These are phyloP conservation scores for Drosophila meridionalis DNA, from an alignment of 2,888 invertebrate species.

Conservation along the genomic window DNA sequence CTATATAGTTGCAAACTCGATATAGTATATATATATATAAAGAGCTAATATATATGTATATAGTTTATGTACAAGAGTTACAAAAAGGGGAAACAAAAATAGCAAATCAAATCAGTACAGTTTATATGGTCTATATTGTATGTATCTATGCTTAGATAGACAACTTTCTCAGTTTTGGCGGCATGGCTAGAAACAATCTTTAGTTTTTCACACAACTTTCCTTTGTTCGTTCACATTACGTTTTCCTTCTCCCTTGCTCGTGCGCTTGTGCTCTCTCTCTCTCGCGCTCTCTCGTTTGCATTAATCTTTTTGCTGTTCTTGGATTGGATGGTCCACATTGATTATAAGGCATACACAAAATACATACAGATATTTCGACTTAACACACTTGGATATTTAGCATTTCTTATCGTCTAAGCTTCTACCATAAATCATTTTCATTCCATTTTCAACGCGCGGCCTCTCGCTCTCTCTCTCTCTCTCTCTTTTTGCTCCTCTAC, in stretches of 20 bases:
- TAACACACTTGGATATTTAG: constrained; percentile 22
- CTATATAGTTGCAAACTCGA: neutral
- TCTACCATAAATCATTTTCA: constrained; percentile 6
- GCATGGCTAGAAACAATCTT: constrained; percentile 16
- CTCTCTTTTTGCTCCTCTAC: constrained; percentile 29
- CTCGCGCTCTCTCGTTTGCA: neutral
- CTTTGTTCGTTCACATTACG: constrained; percentile 17
- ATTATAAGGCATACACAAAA: constrained; percentile 54
- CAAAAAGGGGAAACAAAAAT: constrained; percentile 1
- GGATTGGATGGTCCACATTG: constrained; percentile 50
- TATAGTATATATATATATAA: constrained; percentile 23
- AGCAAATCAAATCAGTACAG: constrained; percentile 21
- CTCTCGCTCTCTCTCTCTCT: constrained; percentile 1
- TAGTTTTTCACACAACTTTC: neutral
- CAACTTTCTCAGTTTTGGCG: constrained; percentile 31
- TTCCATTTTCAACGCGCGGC: constrained; percentile 1
- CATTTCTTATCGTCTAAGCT: constrained; percentile 6
- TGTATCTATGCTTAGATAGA: constrained; percentile 25
- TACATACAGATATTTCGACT: constrained; percentile 44
- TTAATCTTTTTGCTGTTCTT: constrained; percentile 8
- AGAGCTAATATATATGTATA: constrained; percentile 23
- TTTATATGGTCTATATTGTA: constrained; percentile 5
- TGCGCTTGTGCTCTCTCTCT: neutral
- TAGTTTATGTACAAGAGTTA: constrained; percentile 2
- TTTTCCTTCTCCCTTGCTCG: constrained; percentile 1